phyloP scores from a whole-genome alignment of 2,888 invertebrate genomes.

The Caenorhabditis sp. region DNA sequence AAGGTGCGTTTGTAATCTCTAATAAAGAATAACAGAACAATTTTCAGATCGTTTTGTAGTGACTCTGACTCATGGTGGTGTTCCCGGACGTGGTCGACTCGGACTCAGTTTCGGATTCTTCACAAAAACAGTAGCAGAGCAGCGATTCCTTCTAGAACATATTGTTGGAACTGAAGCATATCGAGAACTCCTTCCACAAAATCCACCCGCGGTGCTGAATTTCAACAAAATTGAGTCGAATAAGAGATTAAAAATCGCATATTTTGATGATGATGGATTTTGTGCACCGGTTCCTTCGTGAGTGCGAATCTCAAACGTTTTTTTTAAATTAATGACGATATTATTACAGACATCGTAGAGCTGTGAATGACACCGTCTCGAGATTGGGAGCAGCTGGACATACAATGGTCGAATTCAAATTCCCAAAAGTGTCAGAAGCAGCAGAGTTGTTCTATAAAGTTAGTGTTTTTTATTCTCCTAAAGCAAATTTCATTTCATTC shows the following conservation, averaged over 20 bases:
- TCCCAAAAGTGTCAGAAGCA: slow-evolving; percentile 48
- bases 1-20: no score
- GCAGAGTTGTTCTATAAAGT: slow-evolving; percentile 55
- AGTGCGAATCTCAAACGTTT: slow-evolving; percentile 8
- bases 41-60: slow-evolving; percentile 55
- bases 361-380: slow-evolving; percentile 60
- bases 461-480: slow-evolving; percentile 1
- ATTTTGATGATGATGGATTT: slow-evolving; percentile 70
- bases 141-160: slow-evolving; percentile 46
- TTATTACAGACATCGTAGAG: slow-evolving; percentile 53
- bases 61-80: slow-evolving; percentile 54
- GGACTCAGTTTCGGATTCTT: slow-evolving; percentile 66
- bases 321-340: not conserved
- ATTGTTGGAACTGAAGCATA: slow-evolving; percentile 44
- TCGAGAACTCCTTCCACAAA: slow-evolving; percentile 37
- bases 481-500: slow-evolving; percentile 4
- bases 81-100: slow-evolving; percentile 66
- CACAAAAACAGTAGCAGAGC: slow-evolving; percentile 64
- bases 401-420: slow-evolving; percentile 56
- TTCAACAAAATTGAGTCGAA: not conserved
- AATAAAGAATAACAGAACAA: no score
- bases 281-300: slow-evolving; percentile 71
- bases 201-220: slow-evolving; percentile 20
- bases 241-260: slow-evolving; percentile 67
- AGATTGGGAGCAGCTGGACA: slow-evolving; percentile 56